Conservation (phyloP, 2,888 invertebrate species). For the Nemotelus nigrinus region DNA sequence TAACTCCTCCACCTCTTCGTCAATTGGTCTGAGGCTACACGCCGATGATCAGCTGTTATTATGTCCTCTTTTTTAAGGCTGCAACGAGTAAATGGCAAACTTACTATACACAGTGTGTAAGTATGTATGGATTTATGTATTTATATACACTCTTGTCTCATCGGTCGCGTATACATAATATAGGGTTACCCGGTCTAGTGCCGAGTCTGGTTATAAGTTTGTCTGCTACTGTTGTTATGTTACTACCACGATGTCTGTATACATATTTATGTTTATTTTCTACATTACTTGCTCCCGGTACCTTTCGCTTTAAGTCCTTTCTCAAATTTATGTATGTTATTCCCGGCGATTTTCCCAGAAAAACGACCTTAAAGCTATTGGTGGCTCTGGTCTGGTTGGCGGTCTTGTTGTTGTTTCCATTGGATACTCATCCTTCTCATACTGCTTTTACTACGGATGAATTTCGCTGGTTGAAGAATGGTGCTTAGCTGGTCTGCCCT, state of each 20-base stretch:
- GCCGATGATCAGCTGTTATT: constrained; percentile 10
- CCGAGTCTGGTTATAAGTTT: background rate
- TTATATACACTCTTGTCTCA: background rate
- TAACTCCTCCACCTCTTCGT: background rate
- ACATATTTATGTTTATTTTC: constrained; percentile 16
- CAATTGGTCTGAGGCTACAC: constrained; percentile 1
- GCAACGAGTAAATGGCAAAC: background rate
- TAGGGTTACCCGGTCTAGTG: constrained; percentile 31
- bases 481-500: background rate
- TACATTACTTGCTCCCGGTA: constrained; percentile 18
- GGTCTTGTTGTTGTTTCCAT: background rate
- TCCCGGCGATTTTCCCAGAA: constrained; percentile 15
- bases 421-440: background rate
- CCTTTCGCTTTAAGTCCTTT: constrained; percentile 32
- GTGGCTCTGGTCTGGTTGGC: background rate
- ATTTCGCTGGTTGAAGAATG: background rate
- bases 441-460: background rate
- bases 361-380: constrained; percentile 1
- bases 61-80: constrained; percentile 14
- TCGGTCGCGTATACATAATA: constrained; percentile 8
- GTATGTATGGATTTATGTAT: background rate
- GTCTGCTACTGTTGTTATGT: background rate
- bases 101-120: background rate
- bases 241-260: background rate
- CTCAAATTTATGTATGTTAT: constrained; percentile 33